Conservation (phyloP, 2,113 vertebrate genomes). For the Gobius niger region DNA sequence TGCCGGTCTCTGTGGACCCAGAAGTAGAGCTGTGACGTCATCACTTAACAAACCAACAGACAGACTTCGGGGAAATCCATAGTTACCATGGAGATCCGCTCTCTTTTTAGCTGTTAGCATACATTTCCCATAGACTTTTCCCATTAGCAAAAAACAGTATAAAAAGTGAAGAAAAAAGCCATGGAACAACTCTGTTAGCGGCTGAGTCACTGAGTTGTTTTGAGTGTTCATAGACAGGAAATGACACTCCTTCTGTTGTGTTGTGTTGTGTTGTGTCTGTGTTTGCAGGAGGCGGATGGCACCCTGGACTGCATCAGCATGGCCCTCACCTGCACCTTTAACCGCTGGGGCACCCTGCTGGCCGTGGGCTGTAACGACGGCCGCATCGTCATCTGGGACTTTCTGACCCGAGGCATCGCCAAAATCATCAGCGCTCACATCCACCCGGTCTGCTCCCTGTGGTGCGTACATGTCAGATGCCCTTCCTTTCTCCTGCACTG, state of each 20-base stretch:
- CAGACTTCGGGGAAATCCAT: no score
- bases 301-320: slow-evolving; percentile 98
- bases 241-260: not conserved
- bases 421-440: slow-evolving; percentile 99
- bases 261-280: slow-evolving; percentile 10
- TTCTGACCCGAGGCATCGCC: slow-evolving; percentile 94
- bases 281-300: slow-evolving; percentile 89
- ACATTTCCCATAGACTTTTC: no score
- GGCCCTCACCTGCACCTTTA: slow-evolving; percentile 99
- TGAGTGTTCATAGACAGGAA: no score
- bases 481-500: not conserved
- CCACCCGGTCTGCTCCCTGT: slow-evolving; percentile 93
- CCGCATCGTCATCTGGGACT: slow-evolving; percentile 98
- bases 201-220: no score
- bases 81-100: no score
- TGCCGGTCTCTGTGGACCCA: no score
- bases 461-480: slow-evolving; percentile 72
- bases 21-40: no score
- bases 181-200: no score
- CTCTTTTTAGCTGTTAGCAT: no score
- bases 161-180: no score
- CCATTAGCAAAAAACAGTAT: no score
- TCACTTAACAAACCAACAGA: no score
- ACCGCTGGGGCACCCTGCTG: slow-evolving; percentile 95
- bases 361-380: slow-evolving; percentile 98